These are phyloP conservation scores for Lepeophtheirus salmonis DNA, from an alignment of 1,140 invertebrate species.

Conservation along the genomic window DNA sequence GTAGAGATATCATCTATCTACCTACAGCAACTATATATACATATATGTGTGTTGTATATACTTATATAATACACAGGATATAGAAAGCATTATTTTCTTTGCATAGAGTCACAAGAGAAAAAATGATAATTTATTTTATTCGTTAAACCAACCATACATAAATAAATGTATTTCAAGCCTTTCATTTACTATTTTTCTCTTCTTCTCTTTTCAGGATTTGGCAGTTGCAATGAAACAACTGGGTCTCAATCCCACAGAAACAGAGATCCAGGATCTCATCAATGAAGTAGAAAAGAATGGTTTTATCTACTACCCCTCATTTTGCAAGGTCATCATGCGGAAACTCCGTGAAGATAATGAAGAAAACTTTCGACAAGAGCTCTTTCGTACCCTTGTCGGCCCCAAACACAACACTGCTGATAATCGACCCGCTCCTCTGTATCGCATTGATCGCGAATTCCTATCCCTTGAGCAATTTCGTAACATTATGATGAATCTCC, in stretches of 20 bases:
- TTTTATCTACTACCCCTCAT: conserved; percentile 15
- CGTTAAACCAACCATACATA: too few relatives aligned
- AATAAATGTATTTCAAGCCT: too few relatives aligned
- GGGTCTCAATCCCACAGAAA: conserved; percentile 15
- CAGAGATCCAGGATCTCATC: conserved; percentile 16
- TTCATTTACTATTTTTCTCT: background rate
- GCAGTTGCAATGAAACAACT: conserved; percentile 13
- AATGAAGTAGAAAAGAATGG: conserved; percentile 18
- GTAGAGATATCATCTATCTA: background rate
- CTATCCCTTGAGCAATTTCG: conserved; percentile 2
- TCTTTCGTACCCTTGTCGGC: conserved; percentile 9
- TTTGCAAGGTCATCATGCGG: conserved; percentile 14
- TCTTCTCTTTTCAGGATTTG: conserved; percentile 13
- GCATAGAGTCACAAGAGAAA: too few relatives aligned
- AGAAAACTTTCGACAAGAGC: conserved; percentile 11
- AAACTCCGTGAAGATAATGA: conserved; percentile 13
- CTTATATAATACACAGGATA: too few relatives aligned
- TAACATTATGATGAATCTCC: conserved; percentile 13
- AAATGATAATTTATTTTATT: too few relatives aligned
- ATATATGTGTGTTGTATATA: too few relatives aligned
- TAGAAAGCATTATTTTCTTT: too few relatives aligned
- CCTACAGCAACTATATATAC: background rate
- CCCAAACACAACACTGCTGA: conserved; percentile 5
- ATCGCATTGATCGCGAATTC: conserved; percentile 1
- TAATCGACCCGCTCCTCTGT: background rate